These are phyloP conservation scores for Vandiemenella viatica DNA, from an alignment of 2,888 invertebrate genomes.

Conservation along the genomic window DNA sequence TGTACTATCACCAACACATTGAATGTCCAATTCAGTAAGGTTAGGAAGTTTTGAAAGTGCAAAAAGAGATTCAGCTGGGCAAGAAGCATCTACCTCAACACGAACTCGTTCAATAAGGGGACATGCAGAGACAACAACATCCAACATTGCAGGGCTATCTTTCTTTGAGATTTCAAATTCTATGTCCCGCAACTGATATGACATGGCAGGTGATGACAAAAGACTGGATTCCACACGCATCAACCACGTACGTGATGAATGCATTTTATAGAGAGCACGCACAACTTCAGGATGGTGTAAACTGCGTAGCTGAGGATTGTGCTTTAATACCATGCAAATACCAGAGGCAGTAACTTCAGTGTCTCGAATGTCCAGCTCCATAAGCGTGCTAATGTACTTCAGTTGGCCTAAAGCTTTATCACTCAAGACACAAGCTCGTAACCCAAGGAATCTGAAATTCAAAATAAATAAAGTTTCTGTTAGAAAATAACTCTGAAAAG, in stretches of 20 bases:
- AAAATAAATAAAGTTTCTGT: background rate
- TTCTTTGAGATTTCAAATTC: slow-evolving; percentile 14
- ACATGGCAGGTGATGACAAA: background rate
- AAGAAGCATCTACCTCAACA: slow-evolving; percentile 15
- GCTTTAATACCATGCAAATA: slow-evolving; percentile 13
- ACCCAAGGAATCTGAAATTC: slow-evolving; percentile 13
- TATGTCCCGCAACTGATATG: slow-evolving; percentile 12
- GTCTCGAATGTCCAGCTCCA: slow-evolving; percentile 17
- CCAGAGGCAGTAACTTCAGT: slow-evolving; percentile 17
- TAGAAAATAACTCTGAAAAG: background rate
- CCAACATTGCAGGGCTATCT: slow-evolving; percentile 12
- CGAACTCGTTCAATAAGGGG: slow-evolving; percentile 15
- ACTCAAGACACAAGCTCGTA: slow-evolving; percentile 16
- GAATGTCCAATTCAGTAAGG: slow-evolving; percentile 15
- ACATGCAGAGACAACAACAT: slow-evolving; percentile 12
- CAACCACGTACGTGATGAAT: slow-evolving; percentile 11
- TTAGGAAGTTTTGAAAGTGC: slow-evolving; percentile 11
- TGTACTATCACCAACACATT: slow-evolving; percentile 10
- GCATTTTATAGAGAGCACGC: slow-evolving; percentile 15
- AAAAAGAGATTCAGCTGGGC: slow-evolving; percentile 11
- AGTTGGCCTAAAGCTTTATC: slow-evolving; percentile 16
- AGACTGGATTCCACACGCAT: slow-evolving; percentile 7
- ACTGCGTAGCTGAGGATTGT: slow-evolving; percentile 16
- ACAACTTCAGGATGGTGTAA: slow-evolving; percentile 16
- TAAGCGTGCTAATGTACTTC: slow-evolving; percentile 14